Conservation (phyloP, 2,888 invertebrate species). For the Trachelus troglodyta region DNA sequence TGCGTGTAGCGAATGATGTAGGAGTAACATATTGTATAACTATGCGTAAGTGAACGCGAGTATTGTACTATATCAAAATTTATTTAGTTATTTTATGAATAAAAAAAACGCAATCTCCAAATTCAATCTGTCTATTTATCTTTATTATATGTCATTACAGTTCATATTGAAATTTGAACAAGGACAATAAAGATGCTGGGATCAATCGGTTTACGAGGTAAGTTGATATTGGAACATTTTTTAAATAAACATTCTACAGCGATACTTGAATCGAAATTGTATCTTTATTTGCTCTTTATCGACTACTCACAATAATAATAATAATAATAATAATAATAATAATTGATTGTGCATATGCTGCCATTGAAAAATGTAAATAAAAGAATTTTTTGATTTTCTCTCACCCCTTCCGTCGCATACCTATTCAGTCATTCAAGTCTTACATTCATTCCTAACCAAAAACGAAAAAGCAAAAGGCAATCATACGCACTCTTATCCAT, state of each 20-base stretch:
- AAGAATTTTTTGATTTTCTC: slow-evolving; percentile 31
- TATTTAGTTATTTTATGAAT: slow-evolving; percentile 57
- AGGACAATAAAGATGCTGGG: not conserved
- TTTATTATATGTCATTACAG: slow-evolving; percentile 4
- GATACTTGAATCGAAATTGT: slow-evolving; percentile 8
- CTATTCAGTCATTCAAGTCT: slow-evolving; percentile 22
- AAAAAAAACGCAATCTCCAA: slow-evolving; percentile 32
- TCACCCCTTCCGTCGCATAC: slow-evolving; percentile 8
- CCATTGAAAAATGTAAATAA: slow-evolving; percentile 32
- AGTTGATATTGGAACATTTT: not conserved
- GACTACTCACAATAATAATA: slow-evolving; percentile 24
- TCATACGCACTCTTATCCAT: slow-evolving; percentile 18
- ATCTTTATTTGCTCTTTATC: slow-evolving; percentile 28
- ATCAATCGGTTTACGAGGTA: not conserved
- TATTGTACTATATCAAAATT: slow-evolving; percentile 56
- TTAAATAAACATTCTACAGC: not conserved
- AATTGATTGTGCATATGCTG: slow-evolving; percentile 43
- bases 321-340: not conserved
- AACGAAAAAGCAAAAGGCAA: slow-evolving; percentile 21
- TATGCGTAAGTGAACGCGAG: slow-evolving; percentile 43
- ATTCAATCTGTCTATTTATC: not conserved
- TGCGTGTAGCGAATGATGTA: slow-evolving; percentile 34
- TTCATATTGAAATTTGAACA: not conserved
- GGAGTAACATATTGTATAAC: slow-evolving; percentile 37
- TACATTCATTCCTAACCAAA: slow-evolving; percentile 24